A percentile compares a stretch with the other conserved stretches of the same genome.
Conservation (phyloP, 2,888 invertebrate species). For the Netelia fuscicornis region DNA sequence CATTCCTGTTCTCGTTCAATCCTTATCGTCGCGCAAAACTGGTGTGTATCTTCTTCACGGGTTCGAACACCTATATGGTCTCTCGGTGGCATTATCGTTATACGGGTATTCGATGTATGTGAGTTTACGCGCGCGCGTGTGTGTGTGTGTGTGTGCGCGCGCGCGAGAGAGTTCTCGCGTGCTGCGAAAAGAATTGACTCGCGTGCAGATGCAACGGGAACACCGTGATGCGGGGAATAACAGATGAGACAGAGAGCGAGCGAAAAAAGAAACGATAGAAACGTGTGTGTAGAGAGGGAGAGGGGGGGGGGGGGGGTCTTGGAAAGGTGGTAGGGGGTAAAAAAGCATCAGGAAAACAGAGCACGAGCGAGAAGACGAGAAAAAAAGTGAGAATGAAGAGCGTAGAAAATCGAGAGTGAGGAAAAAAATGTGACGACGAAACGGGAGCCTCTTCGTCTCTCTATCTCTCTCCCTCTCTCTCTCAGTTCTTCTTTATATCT, state of each 20-base stretch:
- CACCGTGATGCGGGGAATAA: constrained; percentile 53
- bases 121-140: constrained; percentile 34
- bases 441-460: constrained; percentile 50
- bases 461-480: constrained; percentile 9
- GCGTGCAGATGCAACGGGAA: constrained; percentile 52
- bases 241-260: constrained; percentile 36
- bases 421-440: constrained; percentile 61
- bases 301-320: too few relatives aligned
- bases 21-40: background rate
- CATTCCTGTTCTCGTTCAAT: constrained; percentile 14
- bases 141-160: background rate
- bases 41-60: background rate
- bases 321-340: constrained; percentile 5
- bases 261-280: background rate
- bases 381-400: constrained; percentile 43
- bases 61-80: constrained; percentile 14
- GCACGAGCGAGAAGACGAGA: constrained; percentile 54
- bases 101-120: constrained; percentile 14
- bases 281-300: background rate
- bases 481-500: background rate
- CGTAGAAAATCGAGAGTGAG: constrained; percentile 25
- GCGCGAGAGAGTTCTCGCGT: constrained; percentile 29
- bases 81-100: constrained; percentile 49
- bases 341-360: constrained; percentile 54
- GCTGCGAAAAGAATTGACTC: constrained; percentile 30